These are phyloP conservation scores for Carettochelys insculpta DNA, from an alignment of 2,113 vertebrate species.

Conservation along the genomic window DNA sequence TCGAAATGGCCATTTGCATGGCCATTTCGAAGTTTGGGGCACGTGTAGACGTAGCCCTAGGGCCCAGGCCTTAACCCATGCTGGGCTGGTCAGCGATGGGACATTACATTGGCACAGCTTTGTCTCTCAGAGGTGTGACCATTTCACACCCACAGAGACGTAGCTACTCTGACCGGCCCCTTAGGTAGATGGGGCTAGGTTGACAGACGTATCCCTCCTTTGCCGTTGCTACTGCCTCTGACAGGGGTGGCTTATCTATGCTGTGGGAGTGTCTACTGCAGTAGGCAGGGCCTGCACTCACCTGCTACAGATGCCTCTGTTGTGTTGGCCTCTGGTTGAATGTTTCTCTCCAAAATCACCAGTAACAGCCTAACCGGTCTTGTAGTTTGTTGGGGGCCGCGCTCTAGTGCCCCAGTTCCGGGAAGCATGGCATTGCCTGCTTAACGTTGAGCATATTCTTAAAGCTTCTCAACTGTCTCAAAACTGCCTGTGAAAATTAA, in stretches of 20 bases:
- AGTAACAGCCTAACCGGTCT: neutral
- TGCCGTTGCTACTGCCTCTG: neutral
- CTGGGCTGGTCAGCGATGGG: neutral
- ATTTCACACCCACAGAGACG: neutral
- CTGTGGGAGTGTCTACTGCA: neutral
- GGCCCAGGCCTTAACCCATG: neutral
- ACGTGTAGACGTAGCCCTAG: too few relatives aligned
- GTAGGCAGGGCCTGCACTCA: neutral
- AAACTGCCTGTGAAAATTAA: neutral
- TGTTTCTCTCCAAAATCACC: neutral
- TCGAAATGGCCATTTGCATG: too few relatives aligned
- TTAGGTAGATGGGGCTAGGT: too few relatives aligned
- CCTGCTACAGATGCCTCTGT: neutral
- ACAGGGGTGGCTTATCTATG: neutral
- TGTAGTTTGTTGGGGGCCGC: fast-evolving
- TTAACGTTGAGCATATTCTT: neutral
- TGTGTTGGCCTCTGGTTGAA: fast-evolving
- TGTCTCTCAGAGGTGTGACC: neutral
- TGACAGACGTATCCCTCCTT: neutral
- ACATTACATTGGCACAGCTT: neutral
- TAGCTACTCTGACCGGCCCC: neutral
- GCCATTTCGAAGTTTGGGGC: too few relatives aligned
- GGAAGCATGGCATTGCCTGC: neutral
- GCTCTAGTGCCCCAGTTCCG: neutral
- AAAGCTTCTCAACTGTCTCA: neutral